These are phyloP conservation scores for Lerista edwardsae DNA, from an alignment of 2,797 vertebrate species.

Conservation along the genomic window DNA sequence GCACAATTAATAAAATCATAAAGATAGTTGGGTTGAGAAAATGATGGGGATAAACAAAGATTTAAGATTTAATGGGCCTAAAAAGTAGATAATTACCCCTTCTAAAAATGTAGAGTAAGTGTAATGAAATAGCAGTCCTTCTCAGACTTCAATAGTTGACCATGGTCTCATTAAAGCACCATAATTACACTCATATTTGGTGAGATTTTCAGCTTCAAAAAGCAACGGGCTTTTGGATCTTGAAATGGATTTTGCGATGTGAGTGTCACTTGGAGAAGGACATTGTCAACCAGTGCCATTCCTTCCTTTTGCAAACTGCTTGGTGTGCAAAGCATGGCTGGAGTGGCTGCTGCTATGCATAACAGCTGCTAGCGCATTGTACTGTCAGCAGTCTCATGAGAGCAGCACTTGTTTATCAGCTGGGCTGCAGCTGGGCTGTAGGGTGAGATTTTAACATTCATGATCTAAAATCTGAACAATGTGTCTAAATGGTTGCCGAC, in stretches of 20 bases:
- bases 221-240: not conserved
- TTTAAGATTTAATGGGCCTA: no score
- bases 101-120: not conserved
- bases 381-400: not conserved
- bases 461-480: constrained; percentile 19
- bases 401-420: constrained; percentile 4
- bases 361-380: constrained; percentile 19
- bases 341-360: not conserved
- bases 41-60: no score
- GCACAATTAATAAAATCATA: not conserved
- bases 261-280: not conserved
- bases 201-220: not conserved
- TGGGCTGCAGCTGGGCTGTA: constrained; percentile 22
- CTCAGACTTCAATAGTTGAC: not conserved
- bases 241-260: not conserved
- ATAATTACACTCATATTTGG: constrained; percentile 12
- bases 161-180: not conserved
- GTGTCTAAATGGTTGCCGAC: not conserved
- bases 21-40: not conserved
- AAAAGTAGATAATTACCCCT: not conserved
- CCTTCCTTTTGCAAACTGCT: not conserved
- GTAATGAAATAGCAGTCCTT: not conserved
- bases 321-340: constrained; percentile 20
- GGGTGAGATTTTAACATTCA: constrained; percentile 34
- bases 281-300: not conserved